A percentile compares a stretch with the other conserved stretches of the same genome.
phyloP scores from a whole-genome alignment of 1,140 invertebrate species.

The Danaus melanippus region DNA sequence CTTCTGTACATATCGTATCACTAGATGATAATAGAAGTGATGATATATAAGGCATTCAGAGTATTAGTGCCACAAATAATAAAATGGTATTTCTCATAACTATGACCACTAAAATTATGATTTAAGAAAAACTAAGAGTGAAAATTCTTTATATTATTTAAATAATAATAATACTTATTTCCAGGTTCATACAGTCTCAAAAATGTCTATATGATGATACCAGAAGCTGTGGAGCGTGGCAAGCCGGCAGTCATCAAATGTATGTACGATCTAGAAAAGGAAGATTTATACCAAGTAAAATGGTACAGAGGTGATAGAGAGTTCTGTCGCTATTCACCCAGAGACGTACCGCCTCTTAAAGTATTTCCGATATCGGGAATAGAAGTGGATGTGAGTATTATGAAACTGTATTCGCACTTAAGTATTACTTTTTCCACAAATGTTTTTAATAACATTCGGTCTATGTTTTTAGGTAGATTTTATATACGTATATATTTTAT shows the following conservation, averaged over 20 bases:
- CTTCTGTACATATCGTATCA: too few relatives aligned
- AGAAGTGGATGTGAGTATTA: conserved; percentile 79
- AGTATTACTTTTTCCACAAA: too few relatives aligned
- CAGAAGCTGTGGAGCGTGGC: conserved; percentile 79
- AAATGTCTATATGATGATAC: conserved; percentile 78
- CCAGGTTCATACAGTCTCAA: conserved; percentile 64
- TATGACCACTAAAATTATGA: too few relatives aligned
- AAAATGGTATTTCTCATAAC: too few relatives aligned
- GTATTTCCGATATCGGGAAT: conserved; percentile 78
- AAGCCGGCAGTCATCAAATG: conserved; percentile 81
- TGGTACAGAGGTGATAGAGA: conserved; percentile 85
- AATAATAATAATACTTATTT: conserved; percentile 17
- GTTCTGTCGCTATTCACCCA: conserved; percentile 80
- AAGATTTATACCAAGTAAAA: conserved; percentile 86
- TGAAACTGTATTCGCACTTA: background rate
- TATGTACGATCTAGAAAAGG: conserved; percentile 83
- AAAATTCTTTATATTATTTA: background rate
- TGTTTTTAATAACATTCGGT: too few relatives aligned
- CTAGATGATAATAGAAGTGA: too few relatives aligned
- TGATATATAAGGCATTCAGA: too few relatives aligned
- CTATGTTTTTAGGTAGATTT: too few relatives aligned
- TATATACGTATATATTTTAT: too few relatives aligned
- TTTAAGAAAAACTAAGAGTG: too few relatives aligned
- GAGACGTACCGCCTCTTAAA: conserved; percentile 77
- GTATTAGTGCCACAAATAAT: too few relatives aligned